Evolutionary conservation across 2,113 vertebrate genomes (phyloP).

Genomic region (Plectropomus leopardus): DNA sequence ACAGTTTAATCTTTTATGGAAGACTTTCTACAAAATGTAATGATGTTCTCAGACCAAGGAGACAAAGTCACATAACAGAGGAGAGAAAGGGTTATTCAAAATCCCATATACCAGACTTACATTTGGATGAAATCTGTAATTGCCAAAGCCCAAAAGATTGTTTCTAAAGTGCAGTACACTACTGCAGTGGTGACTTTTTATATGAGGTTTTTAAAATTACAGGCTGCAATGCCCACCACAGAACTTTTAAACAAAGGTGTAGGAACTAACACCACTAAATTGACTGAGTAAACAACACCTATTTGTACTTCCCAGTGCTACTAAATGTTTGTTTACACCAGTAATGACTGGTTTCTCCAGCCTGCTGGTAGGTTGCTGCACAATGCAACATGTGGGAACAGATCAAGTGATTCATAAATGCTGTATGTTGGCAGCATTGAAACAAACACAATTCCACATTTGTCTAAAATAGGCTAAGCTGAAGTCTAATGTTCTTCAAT

Average conservation of each 20-base stretch:
- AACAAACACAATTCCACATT: neutral
- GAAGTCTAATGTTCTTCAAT: neutral
- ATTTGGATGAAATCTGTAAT: neutral
- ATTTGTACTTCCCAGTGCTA: neutral
- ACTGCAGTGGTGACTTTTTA: neutral
- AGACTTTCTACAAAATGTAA: neutral
- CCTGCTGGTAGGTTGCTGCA: constrained; percentile 8
- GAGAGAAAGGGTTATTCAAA: neutral
- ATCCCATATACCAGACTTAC: neutral
- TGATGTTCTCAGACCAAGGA: neutral
- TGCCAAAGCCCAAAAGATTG: neutral
- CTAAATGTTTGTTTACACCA: constrained; percentile 17
- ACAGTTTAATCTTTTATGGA: neutral
- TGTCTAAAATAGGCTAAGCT: neutral
- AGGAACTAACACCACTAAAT: neutral
- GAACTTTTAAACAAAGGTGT: neutral
- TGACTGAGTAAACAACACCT: neutral
- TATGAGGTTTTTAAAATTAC: neutral
- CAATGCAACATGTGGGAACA: constrained; percentile 17
- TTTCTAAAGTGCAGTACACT: neutral
- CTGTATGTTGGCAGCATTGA: neutral
- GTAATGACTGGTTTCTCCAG: constrained; percentile 6
- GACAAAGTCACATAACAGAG: neutral
- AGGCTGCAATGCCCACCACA: neutral
- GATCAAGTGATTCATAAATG: constrained; percentile 18